phyloP scores from a whole-genome alignment of 1,140 invertebrate species.

The Grapholita molesta region DNA sequence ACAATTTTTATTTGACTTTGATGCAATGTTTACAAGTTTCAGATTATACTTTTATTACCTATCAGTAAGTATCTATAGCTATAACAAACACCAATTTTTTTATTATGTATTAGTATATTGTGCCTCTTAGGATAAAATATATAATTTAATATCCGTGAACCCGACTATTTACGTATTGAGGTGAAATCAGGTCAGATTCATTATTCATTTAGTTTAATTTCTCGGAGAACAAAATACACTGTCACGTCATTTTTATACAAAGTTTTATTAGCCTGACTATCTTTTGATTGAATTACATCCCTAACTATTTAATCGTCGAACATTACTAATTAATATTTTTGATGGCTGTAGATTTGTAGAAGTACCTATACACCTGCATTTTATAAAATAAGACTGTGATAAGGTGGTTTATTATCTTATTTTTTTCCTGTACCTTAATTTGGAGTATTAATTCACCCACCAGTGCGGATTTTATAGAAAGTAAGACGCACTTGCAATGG shows the following conservation, averaged over 20 bases:
- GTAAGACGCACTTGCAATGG: neutral
- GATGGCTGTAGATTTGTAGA: conserved; percentile 37
- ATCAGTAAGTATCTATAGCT: neutral
- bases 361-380: neutral
- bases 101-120: neutral
- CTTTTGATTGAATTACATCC: neutral
- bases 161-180: too few relatives aligned
- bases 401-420: conserved; percentile 21
- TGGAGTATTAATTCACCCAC: too few relatives aligned
- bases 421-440: too few relatives aligned
- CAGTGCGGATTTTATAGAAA: neutral
- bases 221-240: neutral
- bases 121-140: neutral
- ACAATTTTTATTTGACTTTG: neutral
- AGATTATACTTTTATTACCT: neutral
- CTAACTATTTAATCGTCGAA: neutral
- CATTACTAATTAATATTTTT: conserved; percentile 64
- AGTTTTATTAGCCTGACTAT: conserved; percentile 33
- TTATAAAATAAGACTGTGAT: conserved; percentile 49
- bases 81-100: neutral
- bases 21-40: neutral
- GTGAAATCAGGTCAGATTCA: too few relatives aligned
- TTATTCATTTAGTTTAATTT: neutral
- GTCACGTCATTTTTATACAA: neutral
- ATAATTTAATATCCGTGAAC: conserved; percentile 12